phyloP scores from a whole-genome alignment of 2,888 invertebrate genomes.

The Drosophila mayaguana region DNA sequence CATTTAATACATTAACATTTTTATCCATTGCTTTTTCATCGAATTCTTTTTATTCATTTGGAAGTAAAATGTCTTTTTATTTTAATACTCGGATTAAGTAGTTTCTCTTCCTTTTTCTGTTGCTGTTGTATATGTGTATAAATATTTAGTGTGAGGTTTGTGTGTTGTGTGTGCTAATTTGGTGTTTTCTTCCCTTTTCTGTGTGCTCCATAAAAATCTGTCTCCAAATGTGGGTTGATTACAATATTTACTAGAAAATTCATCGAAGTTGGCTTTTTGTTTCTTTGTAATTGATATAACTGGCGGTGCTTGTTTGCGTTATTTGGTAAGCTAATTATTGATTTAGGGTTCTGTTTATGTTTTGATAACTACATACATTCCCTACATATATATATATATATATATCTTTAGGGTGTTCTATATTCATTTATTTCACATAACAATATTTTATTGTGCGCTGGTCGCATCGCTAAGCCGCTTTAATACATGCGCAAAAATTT shows the following conservation, averaged over 20 bases:
- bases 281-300: slow-evolving; percentile 65
- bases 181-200: slow-evolving; percentile 31
- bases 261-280: slow-evolving; percentile 22
- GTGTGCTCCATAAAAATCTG: slow-evolving; percentile 26
- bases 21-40: slow-evolving; percentile 50
- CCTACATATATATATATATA: slow-evolving; percentile 4
- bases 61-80: slow-evolving; percentile 46
- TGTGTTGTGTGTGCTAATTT: slow-evolving; percentile 67
- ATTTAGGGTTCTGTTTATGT: slow-evolving; percentile 32
- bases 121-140: slow-evolving; percentile 43
- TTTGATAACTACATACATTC: slow-evolving; percentile 35
- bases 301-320: slow-evolving; percentile 69
- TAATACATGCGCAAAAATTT: slow-evolving; percentile 46
- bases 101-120: slow-evolving; percentile 2
- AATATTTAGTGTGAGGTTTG: slow-evolving; percentile 70
- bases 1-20: slow-evolving; percentile 39
- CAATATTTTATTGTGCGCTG: slow-evolving; percentile 53
- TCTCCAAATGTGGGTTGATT: slow-evolving; percentile 30
- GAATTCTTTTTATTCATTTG: slow-evolving; percentile 21
- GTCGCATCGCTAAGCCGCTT: slow-evolving; percentile 42
- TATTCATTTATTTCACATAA: slow-evolving; percentile 30
- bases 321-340: slow-evolving; percentile 48
- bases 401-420: background rate
- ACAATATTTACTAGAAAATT: slow-evolving; percentile 46
- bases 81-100: slow-evolving; percentile 33